A percentile compares a stretch with the other conserved stretches of the same genome.
These are phyloP conservation scores for Crematogaster levior DNA, from an alignment of 2,888 invertebrate genomes.

Conservation along the genomic window DNA sequence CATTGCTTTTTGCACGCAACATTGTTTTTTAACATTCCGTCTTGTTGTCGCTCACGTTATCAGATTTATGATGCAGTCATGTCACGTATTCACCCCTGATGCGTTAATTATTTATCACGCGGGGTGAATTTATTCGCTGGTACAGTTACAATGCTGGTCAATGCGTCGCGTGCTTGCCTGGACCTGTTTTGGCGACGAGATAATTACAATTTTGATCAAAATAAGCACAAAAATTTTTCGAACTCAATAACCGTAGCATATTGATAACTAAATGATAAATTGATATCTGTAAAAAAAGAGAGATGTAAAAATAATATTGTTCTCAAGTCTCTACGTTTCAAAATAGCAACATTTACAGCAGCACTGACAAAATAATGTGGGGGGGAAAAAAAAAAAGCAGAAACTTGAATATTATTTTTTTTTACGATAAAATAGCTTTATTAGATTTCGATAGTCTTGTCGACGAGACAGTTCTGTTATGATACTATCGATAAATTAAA, in stretches of 20 bases:
- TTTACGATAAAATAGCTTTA: background rate
- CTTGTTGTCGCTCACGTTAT: conserved; percentile 47
- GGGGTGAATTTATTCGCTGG: conserved; percentile 58
- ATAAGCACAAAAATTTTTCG: too few relatives aligned
- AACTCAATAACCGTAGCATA: background rate
- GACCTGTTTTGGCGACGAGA: conserved; percentile 5
- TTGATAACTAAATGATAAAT: background rate
- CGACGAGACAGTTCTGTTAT: conserved; percentile 24
- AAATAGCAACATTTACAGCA: background rate
- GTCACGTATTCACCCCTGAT: conserved; percentile 60
- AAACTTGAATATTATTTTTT: background rate
- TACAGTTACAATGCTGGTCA: background rate
- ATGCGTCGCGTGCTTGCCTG: conserved; percentile 23
- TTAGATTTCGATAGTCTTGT: conserved; percentile 2
- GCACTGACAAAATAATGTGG: background rate
- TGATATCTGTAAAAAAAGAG: too few relatives aligned
- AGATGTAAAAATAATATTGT: too few relatives aligned
- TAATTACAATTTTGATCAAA: background rate
- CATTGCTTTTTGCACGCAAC: too few relatives aligned
- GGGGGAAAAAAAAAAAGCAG: background rate
- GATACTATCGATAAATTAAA: conserved; percentile 29
- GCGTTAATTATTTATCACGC: conserved; percentile 78
- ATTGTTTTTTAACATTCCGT: conserved; percentile 10
- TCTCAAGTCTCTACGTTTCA: too few relatives aligned
- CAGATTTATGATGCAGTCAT: conserved; percentile 47